A percentile compares a stretch with the other conserved stretches of the same genome.
Conservation (phyloP, 1,140 invertebrate species). For the Heliconius congener region DNA sequence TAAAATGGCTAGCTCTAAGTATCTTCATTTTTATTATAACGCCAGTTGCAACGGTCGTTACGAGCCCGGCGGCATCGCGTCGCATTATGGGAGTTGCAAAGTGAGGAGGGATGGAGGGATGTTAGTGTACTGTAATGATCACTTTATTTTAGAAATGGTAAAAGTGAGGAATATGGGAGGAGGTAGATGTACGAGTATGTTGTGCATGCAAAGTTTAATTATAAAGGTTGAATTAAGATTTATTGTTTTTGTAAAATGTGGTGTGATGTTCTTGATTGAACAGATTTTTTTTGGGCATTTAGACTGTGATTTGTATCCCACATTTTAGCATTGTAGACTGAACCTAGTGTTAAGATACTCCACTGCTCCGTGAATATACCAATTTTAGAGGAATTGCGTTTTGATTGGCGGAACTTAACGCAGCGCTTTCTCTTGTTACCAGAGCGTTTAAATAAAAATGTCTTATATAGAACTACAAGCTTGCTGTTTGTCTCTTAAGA, state of each 20-base stretch:
- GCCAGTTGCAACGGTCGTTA: constrained; percentile 34
- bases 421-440: too few species aligned
- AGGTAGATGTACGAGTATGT: background rate
- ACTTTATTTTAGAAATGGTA: constrained; percentile 32
- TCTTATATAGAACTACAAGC: too few species aligned
- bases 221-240: background rate
- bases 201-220: background rate
- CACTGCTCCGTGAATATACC: background rate
- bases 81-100: constrained; percentile 32
- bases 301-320: too few species aligned
- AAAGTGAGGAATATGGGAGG: background rate
- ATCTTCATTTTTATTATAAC: constrained; percentile 39
- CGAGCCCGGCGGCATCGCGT: constrained; percentile 20
- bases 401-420: background rate
- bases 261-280: too few species aligned
- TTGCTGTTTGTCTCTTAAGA: too few species aligned
- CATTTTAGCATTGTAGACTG: too few species aligned
- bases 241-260: too few species aligned
- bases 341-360: background rate
- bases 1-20: constrained; percentile 21
- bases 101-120: constrained; percentile 35
- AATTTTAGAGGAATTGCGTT: background rate
- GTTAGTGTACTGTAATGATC: constrained; percentile 33
- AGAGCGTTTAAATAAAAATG: too few species aligned
- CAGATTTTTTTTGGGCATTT: too few species aligned